phyloP scores from a whole-genome alignment of 2,113 vertebrate species.

The Gymnogyps californianus region DNA sequence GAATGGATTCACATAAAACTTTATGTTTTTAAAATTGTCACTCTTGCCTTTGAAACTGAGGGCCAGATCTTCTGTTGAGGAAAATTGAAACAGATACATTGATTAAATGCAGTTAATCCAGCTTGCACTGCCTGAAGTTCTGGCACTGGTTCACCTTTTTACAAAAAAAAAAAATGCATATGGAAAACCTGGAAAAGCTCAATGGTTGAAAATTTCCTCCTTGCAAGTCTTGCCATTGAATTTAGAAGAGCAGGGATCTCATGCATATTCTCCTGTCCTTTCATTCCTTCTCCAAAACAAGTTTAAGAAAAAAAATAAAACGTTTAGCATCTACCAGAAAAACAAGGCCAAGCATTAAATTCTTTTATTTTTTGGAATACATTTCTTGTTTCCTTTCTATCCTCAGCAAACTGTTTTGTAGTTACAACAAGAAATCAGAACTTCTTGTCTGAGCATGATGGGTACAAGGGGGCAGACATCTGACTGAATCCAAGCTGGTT shows the following conservation, averaged over 20 bases:
- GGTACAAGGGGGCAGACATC: not conserved
- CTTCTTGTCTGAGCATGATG: not conserved
- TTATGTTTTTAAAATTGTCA: constrained; percentile 18
- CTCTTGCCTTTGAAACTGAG: not conserved
- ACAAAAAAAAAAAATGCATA: not conserved
- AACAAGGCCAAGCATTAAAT: not conserved
- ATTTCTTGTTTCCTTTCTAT: not conserved
- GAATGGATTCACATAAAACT: not conserved
- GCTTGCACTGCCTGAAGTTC: not conserved
- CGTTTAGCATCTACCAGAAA: not conserved
- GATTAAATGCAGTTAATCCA: not conserved
- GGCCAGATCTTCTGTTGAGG: not conserved
- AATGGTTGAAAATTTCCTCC: not conserved
- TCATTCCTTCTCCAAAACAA: not conserved
- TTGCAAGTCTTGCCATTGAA: not conserved
- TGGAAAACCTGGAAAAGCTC: not conserved
- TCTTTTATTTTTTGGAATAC: not conserved
- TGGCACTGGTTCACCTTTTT: not conserved
- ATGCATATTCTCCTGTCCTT: not conserved
- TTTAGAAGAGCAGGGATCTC: not conserved
- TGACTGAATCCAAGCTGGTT: not conserved
- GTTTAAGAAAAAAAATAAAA: not conserved
- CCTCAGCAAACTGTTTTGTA: not conserved
- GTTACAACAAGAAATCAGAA: not conserved
- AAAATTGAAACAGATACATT: not conserved